These are phyloP conservation scores for Kuschelorhynchus macadamiae DNA, from an alignment of 2,888 invertebrate genomes.

Conservation along the genomic window DNA sequence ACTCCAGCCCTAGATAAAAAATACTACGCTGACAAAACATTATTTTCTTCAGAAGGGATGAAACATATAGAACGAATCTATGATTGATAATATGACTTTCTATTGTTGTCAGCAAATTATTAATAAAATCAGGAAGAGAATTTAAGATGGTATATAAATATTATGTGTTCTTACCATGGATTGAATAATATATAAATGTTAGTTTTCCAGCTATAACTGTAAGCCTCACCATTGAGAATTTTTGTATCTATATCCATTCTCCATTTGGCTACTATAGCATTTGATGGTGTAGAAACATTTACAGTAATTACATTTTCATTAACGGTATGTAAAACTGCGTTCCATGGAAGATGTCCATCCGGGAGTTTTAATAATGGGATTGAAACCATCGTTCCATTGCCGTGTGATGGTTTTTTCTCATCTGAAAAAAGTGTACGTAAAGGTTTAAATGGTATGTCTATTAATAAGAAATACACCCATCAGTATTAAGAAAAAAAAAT, in stretches of 20 bases:
- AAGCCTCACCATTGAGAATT: slow-evolving; percentile 76
- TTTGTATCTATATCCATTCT: slow-evolving; percentile 87
- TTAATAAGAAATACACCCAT: too few species aligned
- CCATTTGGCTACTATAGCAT: slow-evolving; percentile 87
- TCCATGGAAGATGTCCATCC: slow-evolving; percentile 79
- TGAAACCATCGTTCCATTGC: slow-evolving; percentile 84
- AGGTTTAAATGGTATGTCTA: too few species aligned
- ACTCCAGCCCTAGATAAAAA: too few species aligned
- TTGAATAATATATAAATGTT: slow-evolving; percentile 65
- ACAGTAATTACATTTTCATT: slow-evolving; percentile 75
- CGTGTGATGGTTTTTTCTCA: slow-evolving; percentile 83
- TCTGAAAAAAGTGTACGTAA: slow-evolving; percentile 70
- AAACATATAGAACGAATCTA: too few species aligned
- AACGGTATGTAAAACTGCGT: slow-evolving; percentile 78
- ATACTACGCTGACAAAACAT: too few species aligned
- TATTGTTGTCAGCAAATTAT: too few species aligned
- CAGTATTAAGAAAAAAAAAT: too few species aligned
- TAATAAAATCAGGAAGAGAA: too few species aligned
- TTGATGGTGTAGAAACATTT: slow-evolving; percentile 79
- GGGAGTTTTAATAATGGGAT: slow-evolving; percentile 79
- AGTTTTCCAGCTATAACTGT: slow-evolving; percentile 83
- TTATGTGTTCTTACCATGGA: slow-evolving; percentile 51
- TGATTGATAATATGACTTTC: too few species aligned
- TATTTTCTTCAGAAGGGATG: too few species aligned
- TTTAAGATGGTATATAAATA: too few species aligned